Evolutionary conservation across 2,797 vertebrate species (phyloP).

Genomic region (Neosalanx taihuensis): DNA sequence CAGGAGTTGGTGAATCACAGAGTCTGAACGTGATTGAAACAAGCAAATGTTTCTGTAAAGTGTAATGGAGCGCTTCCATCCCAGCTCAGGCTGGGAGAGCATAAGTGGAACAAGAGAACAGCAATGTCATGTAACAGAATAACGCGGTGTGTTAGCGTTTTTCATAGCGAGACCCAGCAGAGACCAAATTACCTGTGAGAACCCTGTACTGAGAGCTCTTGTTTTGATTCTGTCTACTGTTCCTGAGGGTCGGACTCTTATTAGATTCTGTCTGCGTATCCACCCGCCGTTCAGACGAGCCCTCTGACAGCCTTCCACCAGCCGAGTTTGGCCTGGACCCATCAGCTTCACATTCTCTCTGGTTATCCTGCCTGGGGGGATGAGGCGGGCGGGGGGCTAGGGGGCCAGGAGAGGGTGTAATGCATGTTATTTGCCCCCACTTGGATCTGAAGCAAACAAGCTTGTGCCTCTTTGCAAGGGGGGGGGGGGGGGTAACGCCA

Average conservation of each 20-base stretch:
- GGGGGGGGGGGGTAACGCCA: background rate
- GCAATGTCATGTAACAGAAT: slow-evolving; percentile 7
- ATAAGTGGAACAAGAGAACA: background rate
- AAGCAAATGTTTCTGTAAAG: slow-evolving; percentile 12
- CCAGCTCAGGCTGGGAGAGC: background rate
- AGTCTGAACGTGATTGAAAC: background rate
- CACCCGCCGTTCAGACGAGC: slow-evolving; percentile 10
- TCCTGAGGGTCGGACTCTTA: slow-evolving; percentile 12
- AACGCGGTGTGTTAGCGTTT: background rate
- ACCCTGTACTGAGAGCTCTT: slow-evolving; percentile 15
- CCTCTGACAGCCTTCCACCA: slow-evolving; percentile 15
- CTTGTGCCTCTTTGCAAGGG: background rate
- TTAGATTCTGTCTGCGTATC: slow-evolving; percentile 18
- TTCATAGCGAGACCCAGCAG: background rate
- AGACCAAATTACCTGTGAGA: slow-evolving; percentile 9
- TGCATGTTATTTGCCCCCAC: slow-evolving; percentile 9
- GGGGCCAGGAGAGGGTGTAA: background rate
- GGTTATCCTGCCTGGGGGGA: background rate
- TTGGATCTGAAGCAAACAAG: slow-evolving; percentile 12
- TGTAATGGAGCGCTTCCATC: slow-evolving; percentile 4
- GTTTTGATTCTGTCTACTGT: slow-evolving; percentile 18
- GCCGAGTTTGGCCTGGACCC: slow-evolving; percentile 7
- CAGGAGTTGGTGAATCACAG: too few relatives aligned
- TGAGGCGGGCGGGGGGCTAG: too few relatives aligned
- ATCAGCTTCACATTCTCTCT: slow-evolving; percentile 5